These are phyloP conservation scores for Dasypogon diadema DNA, from an alignment of 2,888 invertebrate species.

Conservation along the genomic window DNA sequence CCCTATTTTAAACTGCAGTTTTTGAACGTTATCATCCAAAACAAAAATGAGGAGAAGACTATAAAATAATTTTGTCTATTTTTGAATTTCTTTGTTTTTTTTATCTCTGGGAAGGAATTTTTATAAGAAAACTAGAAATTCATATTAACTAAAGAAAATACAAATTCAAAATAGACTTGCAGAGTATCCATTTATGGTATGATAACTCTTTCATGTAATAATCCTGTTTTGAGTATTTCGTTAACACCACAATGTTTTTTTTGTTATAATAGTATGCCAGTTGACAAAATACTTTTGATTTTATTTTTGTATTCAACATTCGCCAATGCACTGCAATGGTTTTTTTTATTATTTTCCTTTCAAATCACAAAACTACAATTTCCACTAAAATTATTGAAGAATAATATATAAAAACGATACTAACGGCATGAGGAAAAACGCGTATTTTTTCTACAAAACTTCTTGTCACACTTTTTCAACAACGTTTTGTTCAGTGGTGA, in stretches of 20 bases:
- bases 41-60: neutral
- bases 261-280: too few species aligned
- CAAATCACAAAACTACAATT: neutral
- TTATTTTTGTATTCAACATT: neutral
- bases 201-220: slow-evolving; percentile 6
- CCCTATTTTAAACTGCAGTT: slow-evolving; percentile 14
- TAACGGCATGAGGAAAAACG: slow-evolving; percentile 69
- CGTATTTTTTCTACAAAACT: slow-evolving; percentile 63
- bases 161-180: slow-evolving; percentile 48
- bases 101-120: neutral
- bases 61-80: slow-evolving; percentile 22
- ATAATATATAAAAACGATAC: slow-evolving; percentile 60
- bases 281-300: too few species aligned
- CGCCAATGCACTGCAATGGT: slow-evolving; percentile 3
- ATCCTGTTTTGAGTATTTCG: slow-evolving; percentile 15
- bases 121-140: slow-evolving; percentile 4
- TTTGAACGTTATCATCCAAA: neutral
- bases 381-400: slow-evolving; percentile 6
- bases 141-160: slow-evolving; percentile 26
- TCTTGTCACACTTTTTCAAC: slow-evolving; percentile 53
- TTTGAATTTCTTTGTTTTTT: slow-evolving; percentile 5
- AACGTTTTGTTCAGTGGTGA: slow-evolving; percentile 49
- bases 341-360: neutral
- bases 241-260: neutral
- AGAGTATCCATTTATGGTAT: slow-evolving; percentile 43